Evolutionary conservation across 1,140 invertebrate species (phyloP).

Genomic region (Drosophila baimaii): DNA sequence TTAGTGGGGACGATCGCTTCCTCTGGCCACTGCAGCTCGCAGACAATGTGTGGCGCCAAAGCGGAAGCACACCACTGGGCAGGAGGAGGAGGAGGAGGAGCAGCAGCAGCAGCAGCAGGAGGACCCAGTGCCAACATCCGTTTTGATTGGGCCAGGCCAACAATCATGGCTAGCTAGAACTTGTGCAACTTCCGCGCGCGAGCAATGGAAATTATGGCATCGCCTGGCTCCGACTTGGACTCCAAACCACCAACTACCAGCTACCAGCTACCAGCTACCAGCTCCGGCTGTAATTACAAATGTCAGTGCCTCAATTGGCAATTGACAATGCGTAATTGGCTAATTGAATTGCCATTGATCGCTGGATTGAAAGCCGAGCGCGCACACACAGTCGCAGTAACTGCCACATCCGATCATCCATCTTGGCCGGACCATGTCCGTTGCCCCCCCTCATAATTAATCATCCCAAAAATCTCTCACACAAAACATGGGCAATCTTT

Average conservation of each 20-base stretch:
- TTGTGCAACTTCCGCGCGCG: conserved; percentile 45
- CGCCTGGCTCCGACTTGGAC: no score
- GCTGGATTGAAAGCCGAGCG: background rate
- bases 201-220: conserved; percentile 62
- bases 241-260: no score
- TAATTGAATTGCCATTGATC: conserved; percentile 59
- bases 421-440: background rate
- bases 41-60: conserved; percentile 45
- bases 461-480: conserved; percentile 17
- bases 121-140: conserved; percentile 37
- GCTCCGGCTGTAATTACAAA: conserved; percentile 59
- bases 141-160: conserved; percentile 40
- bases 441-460: conserved; percentile 8
- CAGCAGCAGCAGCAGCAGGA: background rate
- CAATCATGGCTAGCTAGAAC: conserved; percentile 43
- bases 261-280: background rate
- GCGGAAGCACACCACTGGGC: no score
- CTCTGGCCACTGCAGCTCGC: conserved; percentile 1
- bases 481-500: conserved; percentile 7
- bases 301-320: conserved; percentile 60
- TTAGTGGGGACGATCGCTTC: conserved; percentile 40
- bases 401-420: conserved; percentile 40
- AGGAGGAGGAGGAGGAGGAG: no score
- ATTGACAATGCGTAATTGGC: conserved; percentile 74
- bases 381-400: background rate